These are phyloP conservation scores for Leistus spinibarbis DNA, from an alignment of 2,888 invertebrate species.

Conservation along the genomic window DNA sequence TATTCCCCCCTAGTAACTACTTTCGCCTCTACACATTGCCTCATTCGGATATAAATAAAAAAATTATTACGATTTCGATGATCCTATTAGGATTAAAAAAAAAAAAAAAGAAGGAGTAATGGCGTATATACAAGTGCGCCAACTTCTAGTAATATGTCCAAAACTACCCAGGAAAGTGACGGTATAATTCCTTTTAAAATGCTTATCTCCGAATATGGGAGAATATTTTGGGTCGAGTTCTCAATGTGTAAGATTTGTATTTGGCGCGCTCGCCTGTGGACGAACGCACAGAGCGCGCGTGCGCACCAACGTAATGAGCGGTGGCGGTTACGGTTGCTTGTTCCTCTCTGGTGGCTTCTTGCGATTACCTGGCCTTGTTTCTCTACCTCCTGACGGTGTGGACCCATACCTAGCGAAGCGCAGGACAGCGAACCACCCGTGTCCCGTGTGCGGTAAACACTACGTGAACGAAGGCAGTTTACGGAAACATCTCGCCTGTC, in stretches of 20 bases:
- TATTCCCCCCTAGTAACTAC: no score
- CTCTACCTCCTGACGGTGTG: constrained; percentile 69
- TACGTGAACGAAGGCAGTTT: constrained; percentile 94
- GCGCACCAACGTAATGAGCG: background rate
- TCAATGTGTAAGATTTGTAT: background rate
- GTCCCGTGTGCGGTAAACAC: constrained; percentile 94
- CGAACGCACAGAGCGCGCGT: background rate
- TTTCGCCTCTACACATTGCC: no score
- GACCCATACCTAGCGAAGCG: constrained; percentile 91
- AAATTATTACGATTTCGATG: no score
- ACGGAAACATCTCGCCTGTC: constrained; percentile 91
- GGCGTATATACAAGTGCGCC: no score
- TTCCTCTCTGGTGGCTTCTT: constrained; percentile 38
- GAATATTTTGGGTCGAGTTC: background rate
- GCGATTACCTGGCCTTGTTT: constrained; percentile 56
- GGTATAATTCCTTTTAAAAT: no score
- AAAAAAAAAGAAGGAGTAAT: no score
- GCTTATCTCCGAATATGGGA: no score
- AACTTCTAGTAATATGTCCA: no score
- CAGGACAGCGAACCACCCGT: constrained; percentile 92
- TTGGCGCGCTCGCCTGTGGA: background rate
- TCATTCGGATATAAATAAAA: no score
- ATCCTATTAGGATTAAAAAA: no score
- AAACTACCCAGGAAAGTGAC: no score
- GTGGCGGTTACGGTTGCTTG: constrained; percentile 28